Evolutionary conservation across 2,888 invertebrate species (phyloP).

Genomic region (Pyrgus malvae): DNA sequence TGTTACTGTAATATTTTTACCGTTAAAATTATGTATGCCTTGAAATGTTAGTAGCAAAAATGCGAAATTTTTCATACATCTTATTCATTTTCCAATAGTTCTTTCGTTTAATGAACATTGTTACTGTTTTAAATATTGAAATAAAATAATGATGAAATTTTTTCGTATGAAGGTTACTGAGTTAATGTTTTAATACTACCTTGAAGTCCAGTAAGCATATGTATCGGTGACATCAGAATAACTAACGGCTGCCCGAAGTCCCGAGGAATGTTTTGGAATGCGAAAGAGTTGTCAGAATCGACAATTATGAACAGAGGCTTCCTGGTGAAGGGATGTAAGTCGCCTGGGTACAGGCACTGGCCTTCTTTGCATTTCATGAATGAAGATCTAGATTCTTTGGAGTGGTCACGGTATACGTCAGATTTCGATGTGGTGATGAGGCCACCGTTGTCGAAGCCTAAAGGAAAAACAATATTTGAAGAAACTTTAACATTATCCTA

Average conservation of each 20-base stretch:
- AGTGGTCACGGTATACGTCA: slow-evolving; percentile 81
- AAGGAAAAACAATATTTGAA: neutral
- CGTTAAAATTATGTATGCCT: too few relatives aligned
- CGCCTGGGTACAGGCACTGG: slow-evolving; percentile 95
- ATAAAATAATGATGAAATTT: too few relatives aligned
- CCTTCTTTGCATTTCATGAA: slow-evolving; percentile 79
- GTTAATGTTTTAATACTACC: too few relatives aligned
- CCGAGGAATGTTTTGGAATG: slow-evolving; percentile 93
- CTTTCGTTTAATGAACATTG: too few relatives aligned
- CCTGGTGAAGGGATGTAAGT: slow-evolving; percentile 95
- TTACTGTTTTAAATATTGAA: too few relatives aligned
- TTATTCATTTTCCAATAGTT: too few relatives aligned
- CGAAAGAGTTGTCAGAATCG: slow-evolving; percentile 97
- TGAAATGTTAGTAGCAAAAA: too few relatives aligned
- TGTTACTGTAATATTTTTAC: too few relatives aligned
- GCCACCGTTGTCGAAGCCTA: slow-evolving; percentile 88
- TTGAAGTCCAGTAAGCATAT: slow-evolving; percentile 91
- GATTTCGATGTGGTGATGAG: slow-evolving; percentile 93
- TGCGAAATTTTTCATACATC: too few relatives aligned
- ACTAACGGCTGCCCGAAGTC: slow-evolving; percentile 97
- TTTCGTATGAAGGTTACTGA: too few relatives aligned
- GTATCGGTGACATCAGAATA: slow-evolving; percentile 96
- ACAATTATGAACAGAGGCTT: slow-evolving; percentile 96
- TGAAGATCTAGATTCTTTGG: slow-evolving; percentile 23
- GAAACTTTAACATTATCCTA: neutral